phyloP scores from a whole-genome alignment of 2,888 invertebrate genomes.

The Campopleginae sp. region DNA sequence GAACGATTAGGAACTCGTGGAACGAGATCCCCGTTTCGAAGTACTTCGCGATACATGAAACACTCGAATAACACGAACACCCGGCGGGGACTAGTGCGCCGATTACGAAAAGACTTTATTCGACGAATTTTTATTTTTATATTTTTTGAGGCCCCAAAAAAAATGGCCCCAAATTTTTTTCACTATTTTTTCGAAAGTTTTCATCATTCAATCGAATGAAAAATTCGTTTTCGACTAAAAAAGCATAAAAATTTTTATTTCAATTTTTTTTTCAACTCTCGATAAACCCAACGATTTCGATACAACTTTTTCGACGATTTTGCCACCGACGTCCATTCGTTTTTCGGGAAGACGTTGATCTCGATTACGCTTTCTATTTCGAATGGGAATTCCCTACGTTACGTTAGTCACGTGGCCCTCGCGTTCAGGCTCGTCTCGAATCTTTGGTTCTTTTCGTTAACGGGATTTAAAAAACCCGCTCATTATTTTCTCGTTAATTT shows the following conservation, averaged over 20 bases:
- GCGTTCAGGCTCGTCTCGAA: conserved; percentile 14
- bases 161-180: background rate
- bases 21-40: conserved; percentile 74
- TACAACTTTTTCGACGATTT: background rate
- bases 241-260: background rate
- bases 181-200: no score
- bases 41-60: conserved; percentile 60
- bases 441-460: conserved; percentile 49
- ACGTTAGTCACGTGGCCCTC: conserved; percentile 33
- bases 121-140: conserved; percentile 1
- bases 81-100: background rate
- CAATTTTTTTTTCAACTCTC: background rate
- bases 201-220: background rate
- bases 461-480: background rate
- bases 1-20: conserved; percentile 70
- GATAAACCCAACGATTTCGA: background rate
- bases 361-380: conserved; percentile 60
- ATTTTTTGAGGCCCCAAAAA: background rate
- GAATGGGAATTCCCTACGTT: conserved; percentile 64
- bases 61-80: background rate
- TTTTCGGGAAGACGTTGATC: conserved; percentile 42
- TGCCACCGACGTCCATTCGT: conserved; percentile 15
- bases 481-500: background rate
- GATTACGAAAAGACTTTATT: background rate
- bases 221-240: background rate